These are phyloP conservation scores for Ypsolopha scabrella DNA, from an alignment of 2,888 invertebrate species.

Conservation along the genomic window DNA sequence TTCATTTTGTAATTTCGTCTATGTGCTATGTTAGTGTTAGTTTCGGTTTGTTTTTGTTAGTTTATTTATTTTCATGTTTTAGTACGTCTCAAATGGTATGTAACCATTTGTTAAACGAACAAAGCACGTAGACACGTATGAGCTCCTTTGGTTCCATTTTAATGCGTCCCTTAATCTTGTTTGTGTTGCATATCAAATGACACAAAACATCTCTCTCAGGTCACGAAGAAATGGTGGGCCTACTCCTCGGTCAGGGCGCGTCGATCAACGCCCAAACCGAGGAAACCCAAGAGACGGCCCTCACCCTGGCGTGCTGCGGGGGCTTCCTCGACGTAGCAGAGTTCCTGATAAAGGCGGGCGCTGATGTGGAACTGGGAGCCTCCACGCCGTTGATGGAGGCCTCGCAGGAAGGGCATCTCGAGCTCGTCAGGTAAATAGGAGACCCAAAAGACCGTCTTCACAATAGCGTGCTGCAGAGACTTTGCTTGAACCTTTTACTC, in stretches of 20 bases:
- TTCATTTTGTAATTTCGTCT: no score
- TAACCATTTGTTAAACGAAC: no score
- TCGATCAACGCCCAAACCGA: slow-evolving; percentile 99
- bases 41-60: no score
- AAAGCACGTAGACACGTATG: no score
- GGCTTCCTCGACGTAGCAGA: slow-evolving; percentile 94
- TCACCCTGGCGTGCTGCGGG: slow-evolving; percentile 94
- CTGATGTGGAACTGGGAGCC: slow-evolving; percentile 94
- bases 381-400: slow-evolving; percentile 99
- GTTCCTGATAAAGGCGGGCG: slow-evolving; percentile 94
- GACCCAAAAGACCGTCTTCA: no score
- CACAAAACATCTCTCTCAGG: slow-evolving; percentile 61
- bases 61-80: no score
- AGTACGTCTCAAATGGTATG: no score
- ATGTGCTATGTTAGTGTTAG: no score
- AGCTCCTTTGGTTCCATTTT: no score
- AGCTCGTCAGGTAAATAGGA: slow-evolving; percentile 77
- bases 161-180: no score
- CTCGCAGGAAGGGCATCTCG: slow-evolving; percentile 96
- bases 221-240: slow-evolving; percentile 97
- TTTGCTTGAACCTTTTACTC: no score
- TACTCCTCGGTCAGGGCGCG: slow-evolving; percentile 92
- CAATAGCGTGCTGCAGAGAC: no score
- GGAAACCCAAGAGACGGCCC: slow-evolving; percentile 97
- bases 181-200: not conserved